phyloP scores from a whole-genome alignment of 2,888 invertebrate genomes.

The Drosophila flavopinicola region DNA sequence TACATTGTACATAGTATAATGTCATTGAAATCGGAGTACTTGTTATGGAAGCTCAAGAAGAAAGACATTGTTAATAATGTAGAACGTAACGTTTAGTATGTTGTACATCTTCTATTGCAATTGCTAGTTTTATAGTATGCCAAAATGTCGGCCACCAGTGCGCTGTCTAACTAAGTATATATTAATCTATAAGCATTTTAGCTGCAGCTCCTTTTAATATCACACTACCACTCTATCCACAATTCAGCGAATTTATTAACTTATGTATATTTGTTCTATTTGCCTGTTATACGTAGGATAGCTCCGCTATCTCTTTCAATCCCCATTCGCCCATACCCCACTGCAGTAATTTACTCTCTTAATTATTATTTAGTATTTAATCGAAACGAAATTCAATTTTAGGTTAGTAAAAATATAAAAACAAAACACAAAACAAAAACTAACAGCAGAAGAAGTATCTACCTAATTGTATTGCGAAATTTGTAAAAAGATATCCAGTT shows the following conservation, averaged over 20 bases:
- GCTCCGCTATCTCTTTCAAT: background rate
- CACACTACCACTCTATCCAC: background rate
- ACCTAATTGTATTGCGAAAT: constrained; percentile 48
- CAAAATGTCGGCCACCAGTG: constrained; percentile 55
- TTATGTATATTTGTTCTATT: constrained; percentile 24
- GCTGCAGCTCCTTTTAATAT: constrained; percentile 31
- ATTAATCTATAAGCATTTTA: constrained; percentile 38
- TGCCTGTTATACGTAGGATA: constrained; percentile 22
- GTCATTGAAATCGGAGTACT: constrained; percentile 20
- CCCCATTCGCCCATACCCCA: background rate
- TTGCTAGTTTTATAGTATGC: constrained; percentile 76
- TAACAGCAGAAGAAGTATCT: constrained; percentile 16
- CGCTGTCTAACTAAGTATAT: constrained; percentile 50
- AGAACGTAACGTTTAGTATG: constrained; percentile 14
- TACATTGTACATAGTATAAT: constrained; percentile 27
- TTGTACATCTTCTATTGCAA: constrained; percentile 41
- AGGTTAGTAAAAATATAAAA: constrained; percentile 33
- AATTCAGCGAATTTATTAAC: constrained; percentile 66
- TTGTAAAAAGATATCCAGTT: constrained; percentile 36
- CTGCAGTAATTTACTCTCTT: constrained; percentile 70
- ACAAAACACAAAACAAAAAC: background rate
- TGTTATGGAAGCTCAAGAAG: constrained; percentile 30
- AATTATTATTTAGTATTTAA: constrained; percentile 78
- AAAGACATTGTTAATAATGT: constrained; percentile 37
- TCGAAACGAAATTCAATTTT: constrained; percentile 46